Evolutionary conservation across 2,113 vertebrate genomes (phyloP).

Genomic region (Emydocephalus ijimae): DNA sequence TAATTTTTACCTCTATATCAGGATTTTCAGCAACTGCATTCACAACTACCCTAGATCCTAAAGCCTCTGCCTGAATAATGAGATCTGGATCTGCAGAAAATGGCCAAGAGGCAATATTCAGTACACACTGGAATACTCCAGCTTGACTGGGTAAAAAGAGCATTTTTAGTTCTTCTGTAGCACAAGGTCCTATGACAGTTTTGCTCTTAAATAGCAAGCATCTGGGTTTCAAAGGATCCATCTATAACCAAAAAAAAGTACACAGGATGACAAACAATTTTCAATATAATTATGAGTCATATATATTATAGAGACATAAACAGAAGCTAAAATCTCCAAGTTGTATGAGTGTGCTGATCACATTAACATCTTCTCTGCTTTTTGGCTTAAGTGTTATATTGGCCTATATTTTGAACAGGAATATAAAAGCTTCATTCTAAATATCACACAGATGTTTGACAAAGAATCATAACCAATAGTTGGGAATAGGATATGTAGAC

Average conservation of each 20-base stretch:
- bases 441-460: not conserved
- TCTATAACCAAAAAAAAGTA: constrained; percentile 60
- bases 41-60: constrained; percentile 82
- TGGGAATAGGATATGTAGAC: not conserved
- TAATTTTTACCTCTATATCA: constrained; percentile 77
- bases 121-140: constrained; percentile 86
- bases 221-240: constrained; percentile 81
- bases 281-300: not conserved
- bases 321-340: not conserved
- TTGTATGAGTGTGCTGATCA: not conserved
- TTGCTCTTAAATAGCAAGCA: constrained; percentile 93
- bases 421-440: not conserved
- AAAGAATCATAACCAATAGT: not conserved
- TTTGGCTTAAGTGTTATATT: not conserved
- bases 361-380: not conserved
- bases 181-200: constrained; percentile 84
- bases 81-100: constrained; percentile 81
- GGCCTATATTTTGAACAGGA: not conserved
- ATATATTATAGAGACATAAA: not conserved
- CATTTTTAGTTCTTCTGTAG: constrained; percentile 88
- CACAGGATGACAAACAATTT: not conserved
- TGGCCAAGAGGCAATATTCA: constrained; percentile 88
- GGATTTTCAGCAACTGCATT: constrained; percentile 89
- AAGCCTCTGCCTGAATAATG: constrained; percentile 77
- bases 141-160: constrained; percentile 82